phyloP scores from a whole-genome alignment of 2,797 vertebrate genomes.

The Glyptemys insculpta region DNA sequence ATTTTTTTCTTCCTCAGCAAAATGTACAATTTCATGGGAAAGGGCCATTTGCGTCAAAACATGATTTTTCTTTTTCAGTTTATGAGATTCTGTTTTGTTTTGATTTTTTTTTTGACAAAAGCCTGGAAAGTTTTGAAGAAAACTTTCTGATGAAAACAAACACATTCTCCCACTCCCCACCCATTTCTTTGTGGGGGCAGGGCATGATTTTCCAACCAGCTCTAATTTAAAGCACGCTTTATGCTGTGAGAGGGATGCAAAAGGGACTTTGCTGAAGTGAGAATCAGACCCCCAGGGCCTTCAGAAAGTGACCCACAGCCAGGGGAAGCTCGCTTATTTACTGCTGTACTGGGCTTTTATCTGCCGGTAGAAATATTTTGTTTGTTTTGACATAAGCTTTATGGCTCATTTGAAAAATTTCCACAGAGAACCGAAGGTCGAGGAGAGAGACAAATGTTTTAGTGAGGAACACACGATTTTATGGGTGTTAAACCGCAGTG shows the following conservation, averaged over 20 bases:
- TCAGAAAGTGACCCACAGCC: accelerated
- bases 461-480: not conserved
- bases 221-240: not conserved
- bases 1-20: not conserved
- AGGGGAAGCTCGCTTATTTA: accelerated
- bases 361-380: not conserved
- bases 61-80: accelerated
- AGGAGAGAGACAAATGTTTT: not conserved
- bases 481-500: not conserved
- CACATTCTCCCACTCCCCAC: not conserved
- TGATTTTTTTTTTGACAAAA: accelerated
- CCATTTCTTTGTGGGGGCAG: not conserved
- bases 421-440: accelerated
- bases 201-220: not conserved
- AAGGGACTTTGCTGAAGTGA: not conserved
- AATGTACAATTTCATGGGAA: not conserved
- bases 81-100: too few species aligned
- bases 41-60: not conserved
- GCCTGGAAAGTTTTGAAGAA: not conserved
- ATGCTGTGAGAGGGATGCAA: not conserved
- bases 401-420: accelerated
- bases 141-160: not conserved
- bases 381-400: not conserved
- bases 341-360: accelerated
- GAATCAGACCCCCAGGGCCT: not conserved